These are phyloP conservation scores for Florisuga fusca DNA, from an alignment of 2,797 vertebrate species.

Conservation along the genomic window DNA sequence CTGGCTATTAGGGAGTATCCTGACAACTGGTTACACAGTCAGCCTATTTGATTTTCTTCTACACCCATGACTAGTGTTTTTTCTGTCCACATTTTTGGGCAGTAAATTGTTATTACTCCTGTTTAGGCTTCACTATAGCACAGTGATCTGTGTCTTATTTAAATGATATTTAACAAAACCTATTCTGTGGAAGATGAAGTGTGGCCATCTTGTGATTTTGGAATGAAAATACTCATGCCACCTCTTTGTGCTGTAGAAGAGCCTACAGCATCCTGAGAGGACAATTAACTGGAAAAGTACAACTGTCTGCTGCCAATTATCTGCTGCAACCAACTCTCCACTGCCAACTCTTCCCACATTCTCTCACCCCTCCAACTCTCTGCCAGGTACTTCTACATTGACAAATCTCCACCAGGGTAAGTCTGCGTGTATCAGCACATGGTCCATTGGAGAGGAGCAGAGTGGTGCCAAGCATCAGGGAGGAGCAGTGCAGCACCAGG, in stretches of 20 bases:
- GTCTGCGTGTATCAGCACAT: no score
- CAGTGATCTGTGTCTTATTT: background rate
- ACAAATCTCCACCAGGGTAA: no score
- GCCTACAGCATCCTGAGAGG: background rate
- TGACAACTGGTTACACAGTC: background rate
- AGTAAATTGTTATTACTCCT: background rate
- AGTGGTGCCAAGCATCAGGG: no score
- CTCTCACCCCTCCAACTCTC: no score
- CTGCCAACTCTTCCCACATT: no score
- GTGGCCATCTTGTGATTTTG: background rate
- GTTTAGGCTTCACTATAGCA: background rate
- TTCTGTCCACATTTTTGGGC: background rate
- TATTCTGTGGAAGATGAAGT: background rate
- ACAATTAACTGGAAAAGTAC: no score
- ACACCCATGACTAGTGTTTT: background rate
- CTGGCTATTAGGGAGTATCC: background rate
- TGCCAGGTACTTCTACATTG: no score
- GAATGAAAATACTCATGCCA: background rate
- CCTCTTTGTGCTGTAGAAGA: background rate
- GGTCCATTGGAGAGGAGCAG: no score
- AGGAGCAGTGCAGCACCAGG: no score
- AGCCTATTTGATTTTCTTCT: background rate
- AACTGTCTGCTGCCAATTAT: no score
- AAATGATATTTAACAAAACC: background rate
- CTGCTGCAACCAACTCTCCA: no score